Evolutionary conservation across 2,888 invertebrate species (phyloP), one percentile per base, ranked within the genome.

Genomic region (Aphidoletes aphidimyza): DNA sequence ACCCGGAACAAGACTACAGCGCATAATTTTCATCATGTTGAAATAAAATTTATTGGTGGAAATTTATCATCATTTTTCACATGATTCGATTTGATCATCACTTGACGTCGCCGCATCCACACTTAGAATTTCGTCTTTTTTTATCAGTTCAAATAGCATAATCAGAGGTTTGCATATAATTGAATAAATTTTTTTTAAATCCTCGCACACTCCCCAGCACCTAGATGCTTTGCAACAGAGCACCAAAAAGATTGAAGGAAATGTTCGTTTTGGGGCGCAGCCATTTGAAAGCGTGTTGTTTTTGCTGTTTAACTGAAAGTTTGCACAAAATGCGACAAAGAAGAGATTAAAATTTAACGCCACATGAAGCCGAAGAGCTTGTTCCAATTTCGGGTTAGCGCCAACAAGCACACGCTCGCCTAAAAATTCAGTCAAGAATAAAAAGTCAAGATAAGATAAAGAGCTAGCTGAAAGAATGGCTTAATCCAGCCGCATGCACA

Each of bases 61-160:
- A 69, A 69, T 69, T 69, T 69, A 69, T 69, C 69, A 69, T 69
- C 69, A 69, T 69, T 69, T 69, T 69, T 69, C 69, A 69, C 69
- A 30, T 69, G 69, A 69, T 69, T 69, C 69, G 54, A 54, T 54
- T 54, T 54, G 19, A 17, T 47, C 9, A 0, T 6, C 47, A 19
- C 47, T 47, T 47, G 47, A 47, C 19, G 9, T 47, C 17, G 17
- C 11, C 17, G 9, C 47, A 17, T 19, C 47, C 11, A 14, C 2
- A 17, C 19, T 47, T 19, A 2, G 47, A n/a, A n/a, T 47, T 47
- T 17, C 8, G 2, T 17, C 19, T 47, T 39, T 39, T 39, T 39
- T 39, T 39, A 8, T 39, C 11, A 8, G 5, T 39, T 39, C 39
- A 54, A 54, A 54, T 11, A 11, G 69, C 0, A 30, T 1, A 34